phyloP scores from a whole-genome alignment of 2,113 vertebrate species.

The Hippotragus niger region DNA sequence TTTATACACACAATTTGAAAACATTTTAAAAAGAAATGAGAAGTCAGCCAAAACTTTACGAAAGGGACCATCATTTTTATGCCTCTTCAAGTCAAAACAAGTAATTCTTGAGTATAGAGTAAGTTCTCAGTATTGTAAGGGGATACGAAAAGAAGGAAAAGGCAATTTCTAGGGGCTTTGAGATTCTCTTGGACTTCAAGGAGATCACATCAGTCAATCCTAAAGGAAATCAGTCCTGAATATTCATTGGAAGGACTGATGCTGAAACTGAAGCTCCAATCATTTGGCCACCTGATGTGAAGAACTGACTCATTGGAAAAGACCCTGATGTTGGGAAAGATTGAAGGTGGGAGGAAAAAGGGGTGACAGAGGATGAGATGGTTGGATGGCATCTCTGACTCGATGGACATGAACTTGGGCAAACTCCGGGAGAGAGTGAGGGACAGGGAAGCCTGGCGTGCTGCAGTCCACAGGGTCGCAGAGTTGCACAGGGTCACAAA shows the following conservation, averaged over 20 bases:
- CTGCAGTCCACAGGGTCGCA: background rate
- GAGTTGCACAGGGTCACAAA: background rate
- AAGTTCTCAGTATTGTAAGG: background rate
- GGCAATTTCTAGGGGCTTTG: background rate
- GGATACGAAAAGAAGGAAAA: background rate
- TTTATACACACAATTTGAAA: slow-evolving; percentile 6
- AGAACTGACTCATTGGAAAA: background rate
- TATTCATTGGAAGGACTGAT: background rate
- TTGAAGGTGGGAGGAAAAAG: background rate
- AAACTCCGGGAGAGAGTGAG: background rate
- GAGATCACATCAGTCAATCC: background rate
- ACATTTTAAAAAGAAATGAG: background rate
- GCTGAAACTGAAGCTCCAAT: background rate
- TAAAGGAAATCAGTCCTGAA: background rate
- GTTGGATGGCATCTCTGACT: background rate
- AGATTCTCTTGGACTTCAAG: background rate
- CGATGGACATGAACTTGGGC: background rate
- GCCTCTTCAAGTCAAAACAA: background rate
- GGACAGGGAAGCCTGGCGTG: background rate
- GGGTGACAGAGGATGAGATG: background rate
- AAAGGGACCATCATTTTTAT: background rate
- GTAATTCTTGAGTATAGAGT: background rate
- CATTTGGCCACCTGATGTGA: background rate
- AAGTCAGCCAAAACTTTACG: background rate
- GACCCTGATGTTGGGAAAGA: background rate